A percentile compares a stretch with the other conserved stretches of the same genome.
These are phyloP conservation scores for Hybognathus amarus DNA, from an alignment of 2,797 vertebrate species.

Conservation along the genomic window DNA sequence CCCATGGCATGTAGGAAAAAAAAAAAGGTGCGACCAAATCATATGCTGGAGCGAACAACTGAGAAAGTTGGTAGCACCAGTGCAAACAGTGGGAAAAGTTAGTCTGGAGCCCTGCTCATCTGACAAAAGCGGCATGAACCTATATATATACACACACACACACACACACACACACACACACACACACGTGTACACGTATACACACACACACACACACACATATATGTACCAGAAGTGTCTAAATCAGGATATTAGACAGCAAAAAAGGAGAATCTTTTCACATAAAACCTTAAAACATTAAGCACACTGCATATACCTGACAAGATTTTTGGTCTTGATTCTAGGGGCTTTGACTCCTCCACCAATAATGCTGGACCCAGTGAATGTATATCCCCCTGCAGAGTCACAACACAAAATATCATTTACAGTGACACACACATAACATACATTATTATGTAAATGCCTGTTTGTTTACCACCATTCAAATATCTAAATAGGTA, in stretches of 20 bases:
- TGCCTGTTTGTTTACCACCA: not conserved
- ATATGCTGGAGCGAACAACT: too few relatives aligned
- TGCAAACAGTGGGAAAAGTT: too few relatives aligned
- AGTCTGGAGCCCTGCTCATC: too few relatives aligned
- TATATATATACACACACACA: too few relatives aligned
- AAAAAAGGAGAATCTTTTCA: not conserved
- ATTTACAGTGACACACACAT: not conserved
- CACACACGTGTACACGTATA: too few relatives aligned
- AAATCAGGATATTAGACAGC: too few relatives aligned
- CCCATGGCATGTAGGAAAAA: too few relatives aligned
- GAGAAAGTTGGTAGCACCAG: too few relatives aligned
- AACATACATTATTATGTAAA: not conserved
- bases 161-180: too few relatives aligned
- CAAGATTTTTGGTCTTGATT: slow-evolving; percentile 98
- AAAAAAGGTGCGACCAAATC: too few relatives aligned
- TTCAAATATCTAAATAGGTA: not conserved
- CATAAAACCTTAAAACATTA: not conserved
- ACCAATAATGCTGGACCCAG: slow-evolving; percentile 96
- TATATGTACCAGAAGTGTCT: too few relatives aligned
- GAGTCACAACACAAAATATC: slow-evolving; percentile 29
- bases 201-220: too few relatives aligned
- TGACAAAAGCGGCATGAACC: not conserved
- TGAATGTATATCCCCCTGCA: slow-evolving; percentile 97
- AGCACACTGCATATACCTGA: slow-evolving; percentile 82
- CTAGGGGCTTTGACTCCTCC: slow-evolving; percentile 97